Base-by-base conservation (phyloP, 1,140 invertebrate species). In the Galleria mellonella region DNA sequence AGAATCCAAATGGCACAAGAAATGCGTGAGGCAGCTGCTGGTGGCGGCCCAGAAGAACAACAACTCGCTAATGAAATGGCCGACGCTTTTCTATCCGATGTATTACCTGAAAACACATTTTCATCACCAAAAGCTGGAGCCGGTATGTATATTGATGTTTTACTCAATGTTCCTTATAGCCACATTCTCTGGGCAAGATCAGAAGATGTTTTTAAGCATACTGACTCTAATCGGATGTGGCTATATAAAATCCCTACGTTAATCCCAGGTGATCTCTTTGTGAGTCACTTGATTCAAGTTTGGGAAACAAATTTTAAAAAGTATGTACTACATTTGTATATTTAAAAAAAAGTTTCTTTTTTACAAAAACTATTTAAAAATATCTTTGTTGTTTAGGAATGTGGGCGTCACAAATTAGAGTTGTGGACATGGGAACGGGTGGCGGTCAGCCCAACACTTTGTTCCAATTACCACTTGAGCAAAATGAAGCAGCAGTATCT, bases 41-140 rank as follows among this genome's bases (percentile, higher is more conserved):
- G 81, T 0, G 74, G 79, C 3, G 96, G 94, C 0, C 94, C 95
- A 15, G 97, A 98, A 51, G 97, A 99, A 67, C 92, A 96, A 39
- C 96, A 98, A 61, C 87, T 99, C 12, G 98, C 98, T 0, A 92
- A 94, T 43, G 97, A 99, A 89, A 96, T 99, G 92, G 98, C 98
- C 0, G 96, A 97, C 60, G 96, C 97, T 4, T 98, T 99, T 60
- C 87, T 99, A 0, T 96, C 94, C 45, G 97, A 99, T 83, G 94
- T 98, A 55, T 87, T 98, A 0, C 97, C 98, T 15, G 97, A 98
- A 83, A 91, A 91, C 62, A 88, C 94, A 7, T 99, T 99, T 83
- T 97, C 97, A 0, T 94, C 98, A 0, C 97, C 98, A 0, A 98
- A 98, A 85, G 97, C 98, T 12, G 98, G 97, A 0, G 89, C 94